phyloP scores from a whole-genome alignment of 1,140 invertebrate genomes.

The Cataglyphis hispanica region DNA sequence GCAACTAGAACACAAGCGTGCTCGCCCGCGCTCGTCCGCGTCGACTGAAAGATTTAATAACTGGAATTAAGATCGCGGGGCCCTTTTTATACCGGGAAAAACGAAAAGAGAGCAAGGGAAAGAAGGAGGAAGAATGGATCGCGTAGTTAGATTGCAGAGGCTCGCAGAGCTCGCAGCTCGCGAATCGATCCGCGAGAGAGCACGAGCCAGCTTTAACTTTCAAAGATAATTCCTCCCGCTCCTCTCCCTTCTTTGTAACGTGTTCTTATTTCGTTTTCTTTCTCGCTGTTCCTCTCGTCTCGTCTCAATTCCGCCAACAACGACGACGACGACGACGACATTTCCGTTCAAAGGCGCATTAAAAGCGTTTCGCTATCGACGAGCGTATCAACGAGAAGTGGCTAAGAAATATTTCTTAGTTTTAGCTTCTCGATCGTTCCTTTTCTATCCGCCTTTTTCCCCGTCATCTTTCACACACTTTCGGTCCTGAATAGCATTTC shows the following conservation, averaged over 20 bases:
- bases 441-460: not conserved
- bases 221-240: slow-evolving; percentile 54
- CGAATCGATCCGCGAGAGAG: slow-evolving; percentile 47
- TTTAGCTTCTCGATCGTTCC: slow-evolving; percentile 30
- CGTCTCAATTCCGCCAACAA: slow-evolving; percentile 11
- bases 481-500: not conserved
- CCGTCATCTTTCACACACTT: not conserved
- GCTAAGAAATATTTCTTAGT: slow-evolving; percentile 36
- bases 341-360: slow-evolving; percentile 42
- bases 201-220: slow-evolving; percentile 57
- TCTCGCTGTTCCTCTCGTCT: slow-evolving; percentile 15
- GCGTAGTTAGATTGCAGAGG: slow-evolving; percentile 52
- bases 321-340: slow-evolving; percentile 38
- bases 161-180: slow-evolving; percentile 29
- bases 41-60: slow-evolving; percentile 63
- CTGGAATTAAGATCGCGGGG: slow-evolving; percentile 55
- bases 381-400: slow-evolving; percentile 4
- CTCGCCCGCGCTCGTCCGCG: slow-evolving; percentile 25
- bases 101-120: not conserved
- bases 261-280: slow-evolving; percentile 52
- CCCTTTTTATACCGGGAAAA: slow-evolving; percentile 37
- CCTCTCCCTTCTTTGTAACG: slow-evolving; percentile 24
- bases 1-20: slow-evolving; percentile 59
- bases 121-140: slow-evolving; percentile 14
- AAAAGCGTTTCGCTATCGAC: slow-evolving; percentile 27